These are phyloP conservation scores for Cyaniris semiargus DNA, from an alignment of 2,888 invertebrate species.

Conservation along the genomic window DNA sequence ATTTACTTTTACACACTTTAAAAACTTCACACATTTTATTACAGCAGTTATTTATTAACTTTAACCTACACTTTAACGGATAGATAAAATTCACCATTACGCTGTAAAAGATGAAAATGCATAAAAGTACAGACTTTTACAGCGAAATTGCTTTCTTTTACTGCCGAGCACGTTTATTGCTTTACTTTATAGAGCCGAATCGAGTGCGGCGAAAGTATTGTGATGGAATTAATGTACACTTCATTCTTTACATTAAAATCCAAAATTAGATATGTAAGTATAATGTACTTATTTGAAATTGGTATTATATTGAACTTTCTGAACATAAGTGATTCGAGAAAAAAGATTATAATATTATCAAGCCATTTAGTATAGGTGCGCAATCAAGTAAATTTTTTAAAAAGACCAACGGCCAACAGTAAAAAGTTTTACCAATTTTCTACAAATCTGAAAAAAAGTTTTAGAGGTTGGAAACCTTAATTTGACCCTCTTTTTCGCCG, in stretches of 20 bases:
- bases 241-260: not conserved
- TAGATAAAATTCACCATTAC: constrained; percentile 5
- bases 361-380: too few relatives aligned
- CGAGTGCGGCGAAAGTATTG: constrained; percentile 20
- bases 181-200: constrained; percentile 20
- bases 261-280: not conserved
- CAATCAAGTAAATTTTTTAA: too few relatives aligned
- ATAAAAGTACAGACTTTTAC: constrained; percentile 2
- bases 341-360: too few relatives aligned
- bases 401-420: too few relatives aligned
- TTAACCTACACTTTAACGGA: too few relatives aligned
- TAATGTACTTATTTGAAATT: not conserved
- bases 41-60: not conserved
- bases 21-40: not conserved
- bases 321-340: too few relatives aligned
- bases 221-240: constrained; percentile 3
- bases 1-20: not conserved
- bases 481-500: not conserved
- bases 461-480: too few relatives aligned
- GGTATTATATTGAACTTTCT: not conserved
- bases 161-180: not conserved
- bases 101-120: constrained; percentile 23
- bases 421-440: too few relatives aligned
- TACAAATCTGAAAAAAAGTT: too few relatives aligned
- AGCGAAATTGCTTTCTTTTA: constrained; percentile 15